A percentile compares a stretch with the other conserved stretches of the same genome.
phyloP scores from a whole-genome alignment of 2,113 vertebrate genomes.

The Pterocles burchelli region DNA sequence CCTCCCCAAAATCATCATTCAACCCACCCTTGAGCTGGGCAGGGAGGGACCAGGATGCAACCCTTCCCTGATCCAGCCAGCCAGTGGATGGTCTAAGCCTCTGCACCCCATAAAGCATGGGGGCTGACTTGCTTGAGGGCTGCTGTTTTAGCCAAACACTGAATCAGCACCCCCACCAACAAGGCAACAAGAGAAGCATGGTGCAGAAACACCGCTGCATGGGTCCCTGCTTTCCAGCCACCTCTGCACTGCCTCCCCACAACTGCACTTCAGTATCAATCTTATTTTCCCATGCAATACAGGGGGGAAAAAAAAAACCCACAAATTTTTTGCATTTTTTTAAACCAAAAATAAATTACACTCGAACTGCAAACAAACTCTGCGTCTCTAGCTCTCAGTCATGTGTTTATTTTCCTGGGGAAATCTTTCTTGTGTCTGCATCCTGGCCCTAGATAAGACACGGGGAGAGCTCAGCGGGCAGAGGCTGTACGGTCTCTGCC shows the following conservation, averaged over 20 bases:
- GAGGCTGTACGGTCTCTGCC: not conserved
- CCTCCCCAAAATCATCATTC: not conserved
- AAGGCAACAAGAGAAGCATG: not conserved
- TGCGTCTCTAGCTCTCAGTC: not conserved
- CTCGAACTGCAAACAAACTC: not conserved
- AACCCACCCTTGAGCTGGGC: not conserved
- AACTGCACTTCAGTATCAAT: not conserved
- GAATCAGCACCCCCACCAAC: fast-evolving
- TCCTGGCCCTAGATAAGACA: not conserved
- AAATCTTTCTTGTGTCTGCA: not conserved
- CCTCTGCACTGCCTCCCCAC: not conserved
- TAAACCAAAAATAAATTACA: conserved; percentile 11
- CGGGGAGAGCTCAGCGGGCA: not conserved
- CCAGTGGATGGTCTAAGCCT: not conserved
- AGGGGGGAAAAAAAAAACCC: not conserved
- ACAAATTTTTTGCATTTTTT: not conserved
- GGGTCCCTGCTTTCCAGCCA: not conserved
- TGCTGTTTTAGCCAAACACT: not conserved
- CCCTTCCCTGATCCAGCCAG: not conserved
- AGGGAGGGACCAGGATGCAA: not conserved
- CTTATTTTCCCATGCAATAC: not conserved
- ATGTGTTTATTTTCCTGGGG: conserved; percentile 20
- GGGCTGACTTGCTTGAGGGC: no score
- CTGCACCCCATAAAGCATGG: fast-evolving
- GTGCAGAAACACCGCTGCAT: not conserved